Evolutionary conservation across 2,113 vertebrate species (phyloP).

Genomic region (Perccottus glenii): DNA sequence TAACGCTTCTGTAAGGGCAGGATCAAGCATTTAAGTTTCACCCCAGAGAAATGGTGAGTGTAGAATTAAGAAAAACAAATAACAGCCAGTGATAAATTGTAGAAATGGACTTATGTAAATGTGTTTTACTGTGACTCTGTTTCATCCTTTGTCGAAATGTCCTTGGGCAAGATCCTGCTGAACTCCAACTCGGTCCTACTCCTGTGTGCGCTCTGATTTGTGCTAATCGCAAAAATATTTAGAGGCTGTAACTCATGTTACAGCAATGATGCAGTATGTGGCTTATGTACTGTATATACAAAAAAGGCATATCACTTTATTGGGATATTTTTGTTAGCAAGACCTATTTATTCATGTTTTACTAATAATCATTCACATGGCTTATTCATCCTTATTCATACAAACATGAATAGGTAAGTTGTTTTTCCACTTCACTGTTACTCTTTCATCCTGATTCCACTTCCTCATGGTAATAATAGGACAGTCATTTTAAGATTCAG

Average conservation of each 20-base stretch:
- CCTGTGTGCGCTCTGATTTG: background rate
- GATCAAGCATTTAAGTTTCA: conserved; percentile 26
- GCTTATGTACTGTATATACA: too few species aligned
- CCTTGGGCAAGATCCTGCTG: background rate
- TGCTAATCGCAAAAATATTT: background rate
- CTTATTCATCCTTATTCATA: too few species aligned
- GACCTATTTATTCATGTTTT: too few species aligned
- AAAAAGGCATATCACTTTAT: too few species aligned
- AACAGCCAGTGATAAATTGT: background rate
- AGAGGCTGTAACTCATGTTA: too few species aligned
- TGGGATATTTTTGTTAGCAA: too few species aligned
- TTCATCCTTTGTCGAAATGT: background rate
- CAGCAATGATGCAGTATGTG: too few species aligned
- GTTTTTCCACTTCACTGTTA: too few species aligned
- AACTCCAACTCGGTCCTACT: background rate
- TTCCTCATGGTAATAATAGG: too few species aligned
- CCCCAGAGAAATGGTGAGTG: conserved; percentile 10
- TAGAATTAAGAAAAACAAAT: conserved; percentile 11
- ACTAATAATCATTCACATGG: too few species aligned
- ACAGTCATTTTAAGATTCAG: background rate
- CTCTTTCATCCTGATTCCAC: too few species aligned
- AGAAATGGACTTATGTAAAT: conserved; percentile 1
- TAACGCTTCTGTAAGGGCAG: conserved; percentile 52
- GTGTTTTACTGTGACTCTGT: background rate
- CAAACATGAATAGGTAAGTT: too few species aligned